These are phyloP conservation scores for Prolemur simus DNA, from an alignment of 2,113 vertebrate genomes.

Conservation along the genomic window DNA sequence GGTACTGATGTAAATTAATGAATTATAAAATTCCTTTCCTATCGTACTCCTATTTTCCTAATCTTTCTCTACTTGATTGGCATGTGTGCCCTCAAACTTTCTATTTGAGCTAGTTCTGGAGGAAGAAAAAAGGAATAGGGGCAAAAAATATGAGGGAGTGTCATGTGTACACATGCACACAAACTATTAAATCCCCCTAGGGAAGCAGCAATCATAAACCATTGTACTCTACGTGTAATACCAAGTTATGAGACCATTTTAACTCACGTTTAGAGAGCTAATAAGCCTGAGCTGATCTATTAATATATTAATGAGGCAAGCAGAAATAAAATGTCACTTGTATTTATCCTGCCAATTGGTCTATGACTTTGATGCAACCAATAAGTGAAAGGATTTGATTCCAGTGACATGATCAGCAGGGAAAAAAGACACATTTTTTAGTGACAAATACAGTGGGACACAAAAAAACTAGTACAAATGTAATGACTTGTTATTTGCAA, in stretches of 20 bases:
- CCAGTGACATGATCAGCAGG: neutral
- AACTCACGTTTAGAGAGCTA: neutral
- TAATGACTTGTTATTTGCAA: neutral
- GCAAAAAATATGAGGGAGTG: neutral
- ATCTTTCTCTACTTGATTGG: neutral
- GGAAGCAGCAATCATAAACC: neutral
- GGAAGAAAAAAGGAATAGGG: neutral
- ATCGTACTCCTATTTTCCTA: neutral
- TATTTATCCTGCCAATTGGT: conserved; percentile 19
- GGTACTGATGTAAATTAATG: neutral
- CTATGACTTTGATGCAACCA: neutral
- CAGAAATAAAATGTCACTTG: conserved; percentile 30
- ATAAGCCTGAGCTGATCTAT: neutral
- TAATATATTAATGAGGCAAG: neutral
- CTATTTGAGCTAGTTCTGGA: neutral
- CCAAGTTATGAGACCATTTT: neutral
- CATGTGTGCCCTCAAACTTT: neutral
- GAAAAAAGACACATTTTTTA: neutral
- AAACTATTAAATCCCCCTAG: neutral
- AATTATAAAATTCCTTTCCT: conserved; percentile 25
- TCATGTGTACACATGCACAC: neutral
- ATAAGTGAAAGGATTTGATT: neutral
- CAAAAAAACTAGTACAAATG: neutral
- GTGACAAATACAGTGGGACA: neutral
- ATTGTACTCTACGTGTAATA: neutral